Evolutionary conservation across 2,888 invertebrate genomes (phyloP).

Genomic region (Torymus auratus): DNA sequence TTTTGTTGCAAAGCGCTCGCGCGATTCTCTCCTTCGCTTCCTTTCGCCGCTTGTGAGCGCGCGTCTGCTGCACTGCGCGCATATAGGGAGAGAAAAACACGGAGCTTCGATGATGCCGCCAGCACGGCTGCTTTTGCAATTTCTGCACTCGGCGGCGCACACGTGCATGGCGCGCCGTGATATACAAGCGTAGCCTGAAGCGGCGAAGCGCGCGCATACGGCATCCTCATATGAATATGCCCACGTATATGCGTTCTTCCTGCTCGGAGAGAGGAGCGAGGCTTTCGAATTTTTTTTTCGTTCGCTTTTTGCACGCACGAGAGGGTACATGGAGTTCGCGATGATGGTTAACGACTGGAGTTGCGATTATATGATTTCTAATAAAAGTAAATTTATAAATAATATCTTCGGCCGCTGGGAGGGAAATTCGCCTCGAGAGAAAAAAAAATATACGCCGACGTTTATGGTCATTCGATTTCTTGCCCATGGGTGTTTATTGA

Average conservation of each 20-base stretch:
- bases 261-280: not conserved
- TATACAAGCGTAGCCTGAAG: slow-evolving; percentile 23
- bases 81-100: slow-evolving; percentile 48
- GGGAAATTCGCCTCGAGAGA: too few relatives aligned
- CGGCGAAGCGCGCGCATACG: not conserved
- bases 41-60: slow-evolving; percentile 38
- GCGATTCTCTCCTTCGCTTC: not conserved
- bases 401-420: too few relatives aligned
- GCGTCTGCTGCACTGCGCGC: slow-evolving; percentile 14
- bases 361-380: too few relatives aligned
- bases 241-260: slow-evolving; percentile 12
- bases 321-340: too few relatives aligned
- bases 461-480: too few relatives aligned
- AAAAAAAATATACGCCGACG: too few relatives aligned
- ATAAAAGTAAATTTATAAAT: too few relatives aligned
- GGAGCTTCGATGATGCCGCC: not conserved
- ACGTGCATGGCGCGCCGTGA: slow-evolving; percentile 22
- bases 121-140: slow-evolving; percentile 48
- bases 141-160: slow-evolving; percentile 13
- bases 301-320: not conserved
- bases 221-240: slow-evolving; percentile 15
- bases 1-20: too few relatives aligned
- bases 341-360: too few relatives aligned
- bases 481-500: too few relatives aligned
- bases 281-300: slow-evolving; percentile 6